Evolutionary conservation across 2,113 vertebrate species (phyloP), one percentile per base, ranked within the genome.

Genomic region (Talpa occidentalis): DNA sequence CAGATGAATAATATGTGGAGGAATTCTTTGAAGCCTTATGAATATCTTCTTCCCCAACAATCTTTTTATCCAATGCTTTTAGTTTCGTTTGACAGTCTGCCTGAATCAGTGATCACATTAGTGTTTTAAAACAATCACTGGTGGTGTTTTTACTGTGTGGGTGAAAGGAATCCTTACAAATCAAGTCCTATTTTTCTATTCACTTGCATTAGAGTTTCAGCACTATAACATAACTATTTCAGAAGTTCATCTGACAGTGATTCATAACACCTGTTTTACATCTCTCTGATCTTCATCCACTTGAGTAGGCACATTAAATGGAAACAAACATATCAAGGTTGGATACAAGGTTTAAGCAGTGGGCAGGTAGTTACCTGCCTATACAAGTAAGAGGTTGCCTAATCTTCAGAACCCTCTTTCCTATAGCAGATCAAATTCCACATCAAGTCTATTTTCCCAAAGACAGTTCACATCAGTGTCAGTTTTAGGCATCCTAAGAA

Each of bases 181-280:
- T 76, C 32, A 94, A 79, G 94, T 80, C 30, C 60, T 80, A 42
- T 66, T 76, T 90, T 86, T 28, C 42, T 42, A 90, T 21, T 83
- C 77, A 56, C 77, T 56, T 84, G 42, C 56, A 69, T 72, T 91
- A 77, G 85, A 67, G 86, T 73, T 94, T 95, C 73, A 91, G 66
- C 91, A 86, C 59, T 94, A 28, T 47, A 56, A 94, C 32, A 81
- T 67, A 82, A 96, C 40, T 62, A 74, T 69, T 82, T 90, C 89
- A 87, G 79, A 95, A 81, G 56, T 74, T 79, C 70, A 90, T 83
- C 62, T 83, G 87, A 84, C 66, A 85, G 22, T 87, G 52, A 72
- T 62, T 86, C 73, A n/a, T 86, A 92, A 90, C 42, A 82, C 28
- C 28, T 56, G 15, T 37, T 92, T 91, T 74, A 81, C 16, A 91